Evolutionary conservation across 2,797 vertebrate species (phyloP), one percentile per base, ranked within the genome.

Genomic region (Craterocephalus amniculus): DNA sequence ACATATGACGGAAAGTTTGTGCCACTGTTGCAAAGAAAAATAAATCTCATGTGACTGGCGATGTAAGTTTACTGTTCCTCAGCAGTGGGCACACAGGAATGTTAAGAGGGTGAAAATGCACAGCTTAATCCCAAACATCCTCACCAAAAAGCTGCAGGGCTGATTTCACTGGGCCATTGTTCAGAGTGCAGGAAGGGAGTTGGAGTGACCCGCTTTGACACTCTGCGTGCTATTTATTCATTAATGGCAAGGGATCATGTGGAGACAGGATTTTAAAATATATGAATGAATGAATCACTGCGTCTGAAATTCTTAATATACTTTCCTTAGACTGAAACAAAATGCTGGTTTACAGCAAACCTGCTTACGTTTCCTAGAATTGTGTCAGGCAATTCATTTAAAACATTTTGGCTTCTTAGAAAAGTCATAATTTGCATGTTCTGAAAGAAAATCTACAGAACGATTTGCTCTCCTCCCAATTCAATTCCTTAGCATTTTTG

Each of bases 81-180:
- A 32, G 67, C 59, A 58, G 79, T 67, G 76, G 83, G 67, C 84
- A 65, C 0, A 12, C 31, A 79, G 89, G 91, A 92, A 93, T 91
- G 88, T 88, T 92, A 89, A 90, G 89, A 87, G 79, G 79, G 63
- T 86, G 78, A 75, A 81, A 84, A 87, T 40, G 57, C 59, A 58
- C 40, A 1, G 71, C 82, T 83, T 87, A 91, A 88, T 89, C 85
- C 76, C 69, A 74, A 74, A 79, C 70, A 63, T 77, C 79, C 76
- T 76, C 73, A 82, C 73, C 74, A 14, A 74, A 78, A 68, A 13
- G 48, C 67, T 32, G 57, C 64, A 51, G 55, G 55, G 34, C 71
- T 45, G 70, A 54, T 79, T 70, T 84, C 71, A 87, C 79, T 83
- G 74, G 66, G 57, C 74, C 58, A 79, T 81, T 87, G 87, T 87